Evolutionary conservation across 2,113 vertebrate genomes (phyloP), one percentile per base, ranked within the genome.

Genomic region (Cyprinodon brontotheroides): DNA sequence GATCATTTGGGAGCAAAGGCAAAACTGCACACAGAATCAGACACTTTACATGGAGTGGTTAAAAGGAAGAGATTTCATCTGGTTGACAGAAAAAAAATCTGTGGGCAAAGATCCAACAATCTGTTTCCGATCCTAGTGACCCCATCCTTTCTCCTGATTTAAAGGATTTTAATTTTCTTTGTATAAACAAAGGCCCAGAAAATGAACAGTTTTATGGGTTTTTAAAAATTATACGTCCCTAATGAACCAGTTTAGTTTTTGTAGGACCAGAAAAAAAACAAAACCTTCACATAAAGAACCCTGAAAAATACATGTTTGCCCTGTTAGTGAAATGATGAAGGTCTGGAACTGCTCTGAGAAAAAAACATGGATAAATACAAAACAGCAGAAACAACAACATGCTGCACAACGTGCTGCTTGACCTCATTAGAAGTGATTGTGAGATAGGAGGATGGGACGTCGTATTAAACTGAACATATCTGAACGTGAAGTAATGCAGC

Each of bases 311-410:
- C 29, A 66, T 45, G 45, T 3, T 74, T 59, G 37, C 39, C 50
- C 14, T 68, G 64, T 74, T 53, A 3, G 12, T 69, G 37, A 59
- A 64, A 20, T 59, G 41, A 61, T 11, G 45, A 69, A 20, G 74
- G 38, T 57, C 13, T 62, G 17, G 74, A 47, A 29, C 38, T 76
- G 17, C 48, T 38, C 59, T 45, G 29, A 53, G 66, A 62, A 22
- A 67, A 15, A 68, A 43, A 70, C 61, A 67, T 66, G 39, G 12
- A 76, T 75, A 72, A 86, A 91, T 91, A 91, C 86, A 90, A 83
- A 86, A 76, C 41, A 47, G 1, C 50, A 57, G 61, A 57, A 38
- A n/a, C 71, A 78, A 80, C 8, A 66, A 47, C n/a, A 66, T 45
- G 45, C 41, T 12, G 4, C 11, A 38, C 20, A 57, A 80, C 71